Base-by-base conservation (phyloP, 2,113 vertebrate species). In the Nyctibius bracteatus region DNA sequence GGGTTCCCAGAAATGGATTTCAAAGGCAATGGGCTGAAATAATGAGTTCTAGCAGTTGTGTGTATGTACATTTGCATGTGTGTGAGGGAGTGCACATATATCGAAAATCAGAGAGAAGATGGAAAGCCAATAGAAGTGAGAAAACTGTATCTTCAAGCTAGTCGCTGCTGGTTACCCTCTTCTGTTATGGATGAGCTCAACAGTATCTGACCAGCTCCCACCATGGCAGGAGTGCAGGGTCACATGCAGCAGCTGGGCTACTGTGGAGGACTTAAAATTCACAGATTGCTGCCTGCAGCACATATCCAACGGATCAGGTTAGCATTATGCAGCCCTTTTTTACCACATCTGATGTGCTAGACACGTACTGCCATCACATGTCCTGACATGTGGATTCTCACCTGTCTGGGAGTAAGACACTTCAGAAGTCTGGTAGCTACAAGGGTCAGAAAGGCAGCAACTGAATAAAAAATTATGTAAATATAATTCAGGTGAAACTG, bases 371-470 rank as follows among this genome's bases (percentile, higher is more conserved):
- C 30, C 37, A 66, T 54, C 77, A 39, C 66, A 12, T 14, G 17
- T 55, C 71, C 66, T 65, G 52, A 59, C 0, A 49, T 22, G 1
- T 37, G 33, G 47, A 75, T 86, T 70, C 68, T 89, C 63, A 86
- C 68, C 84, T 89, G 77, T 62, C 83, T 91, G 43, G 37, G 37
- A 94, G 22, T 57, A 86, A 21, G 28, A 31, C 1, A 9, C 35
- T 80, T 72, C 41, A 65, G 37, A 70, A 81, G 43, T 28, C 68
- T 71, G 51, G 49, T 78, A 81, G 58, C 31, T 88, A 91, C 44
- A 65, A 70, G 58, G 46, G 73, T 84, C 84, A 92, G n/a, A 84
- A 87, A 92, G 43, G 46, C 37, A 91, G 46, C 5, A 92, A 67
- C 20, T 16, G 51, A 73, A 81, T 66, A 62, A 73, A 95, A 86